Evolutionary conservation across 2,888 invertebrate species (phyloP).

Genomic region (Drosophila subsilvestris): DNA sequence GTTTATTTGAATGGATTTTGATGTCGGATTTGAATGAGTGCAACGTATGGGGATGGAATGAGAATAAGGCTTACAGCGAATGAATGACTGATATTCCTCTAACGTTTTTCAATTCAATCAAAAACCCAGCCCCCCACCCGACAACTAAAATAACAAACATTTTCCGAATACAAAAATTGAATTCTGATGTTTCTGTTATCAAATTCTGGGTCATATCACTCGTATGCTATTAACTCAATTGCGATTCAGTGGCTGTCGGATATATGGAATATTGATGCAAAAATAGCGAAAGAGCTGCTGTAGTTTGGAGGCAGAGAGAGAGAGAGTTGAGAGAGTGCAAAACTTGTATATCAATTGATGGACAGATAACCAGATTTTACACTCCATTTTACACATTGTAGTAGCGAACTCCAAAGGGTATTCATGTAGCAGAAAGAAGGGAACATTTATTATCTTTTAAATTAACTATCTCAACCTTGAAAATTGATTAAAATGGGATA

Average conservation of each 20-base stretch:
- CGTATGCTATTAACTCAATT: slow-evolving; percentile 39
- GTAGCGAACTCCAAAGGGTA: too few relatives aligned
- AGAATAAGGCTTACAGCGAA: too few relatives aligned
- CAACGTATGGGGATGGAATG: not conserved
- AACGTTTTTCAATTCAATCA: slow-evolving; percentile 9
- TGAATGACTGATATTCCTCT: not conserved
- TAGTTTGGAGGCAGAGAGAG: not conserved
- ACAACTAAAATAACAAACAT: slow-evolving; percentile 12
- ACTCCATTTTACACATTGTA: not conserved
- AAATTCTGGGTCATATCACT: slow-evolving; percentile 33
- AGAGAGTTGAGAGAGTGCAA: not conserved
- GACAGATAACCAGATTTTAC: not conserved
- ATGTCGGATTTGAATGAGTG: not conserved
- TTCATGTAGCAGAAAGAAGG: too few relatives aligned
- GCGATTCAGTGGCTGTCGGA: slow-evolving; percentile 6
- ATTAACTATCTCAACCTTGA: too few relatives aligned
- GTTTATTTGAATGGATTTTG: slow-evolving; percentile 3
- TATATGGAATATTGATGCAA: slow-evolving; percentile 8
- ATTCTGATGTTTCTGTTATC: not conserved
- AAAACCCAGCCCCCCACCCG: not conserved
- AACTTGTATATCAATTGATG: not conserved
- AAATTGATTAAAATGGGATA: too few relatives aligned
- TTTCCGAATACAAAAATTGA: slow-evolving; percentile 13
- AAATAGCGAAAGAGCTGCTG: slow-evolving; percentile 1
- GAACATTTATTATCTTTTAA: too few relatives aligned